Percentiles rank a stretch among this genome's conserved stretches.
phyloP scores from a whole-genome alignment of 2,888 invertebrate genomes.

The Rutpela maculata region DNA sequence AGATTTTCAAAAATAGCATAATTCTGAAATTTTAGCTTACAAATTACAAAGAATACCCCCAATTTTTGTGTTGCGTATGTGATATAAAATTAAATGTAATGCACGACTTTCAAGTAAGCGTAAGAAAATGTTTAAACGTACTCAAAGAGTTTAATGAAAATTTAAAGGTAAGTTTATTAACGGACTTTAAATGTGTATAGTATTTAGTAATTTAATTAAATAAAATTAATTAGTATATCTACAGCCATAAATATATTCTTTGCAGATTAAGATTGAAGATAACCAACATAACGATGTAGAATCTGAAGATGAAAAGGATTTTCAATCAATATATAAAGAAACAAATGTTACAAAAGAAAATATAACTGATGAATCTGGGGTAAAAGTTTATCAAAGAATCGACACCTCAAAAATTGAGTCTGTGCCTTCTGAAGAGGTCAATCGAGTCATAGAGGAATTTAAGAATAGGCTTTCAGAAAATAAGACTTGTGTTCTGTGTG shows the following conservation, averaged over 20 bases:
- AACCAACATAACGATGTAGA: neutral
- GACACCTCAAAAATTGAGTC: slow-evolving; percentile 26
- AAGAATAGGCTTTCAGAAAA: slow-evolving; percentile 44
- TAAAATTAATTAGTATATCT: too few relatives aligned
- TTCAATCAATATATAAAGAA: slow-evolving; percentile 1
- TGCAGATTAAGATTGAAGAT: too few relatives aligned
- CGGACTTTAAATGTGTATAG: too few relatives aligned
- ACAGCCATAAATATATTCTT: too few relatives aligned
- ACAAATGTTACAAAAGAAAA: neutral
- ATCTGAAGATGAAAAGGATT: slow-evolving; percentile 9
- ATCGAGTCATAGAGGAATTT: slow-evolving; percentile 49
- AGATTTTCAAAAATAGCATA: slow-evolving; percentile 14
- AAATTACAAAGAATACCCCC: slow-evolving; percentile 34
- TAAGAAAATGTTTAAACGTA: slow-evolving; percentile 41
- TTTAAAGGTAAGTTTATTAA: slow-evolving; percentile 20
- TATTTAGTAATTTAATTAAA: too few relatives aligned
- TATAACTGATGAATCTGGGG: neutral
- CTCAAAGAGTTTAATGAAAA: slow-evolving; percentile 24
- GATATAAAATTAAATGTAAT: slow-evolving; percentile 43
- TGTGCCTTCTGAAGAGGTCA: slow-evolving; percentile 41
- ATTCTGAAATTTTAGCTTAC: slow-evolving; percentile 46
- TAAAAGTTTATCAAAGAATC: neutral
- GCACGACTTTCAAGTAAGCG: slow-evolving; percentile 42
- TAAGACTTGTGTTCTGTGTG: slow-evolving; percentile 52
- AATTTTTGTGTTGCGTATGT: slow-evolving; percentile 49